Conservation (phyloP, 2,888 invertebrate species). For the Plemyria rubiginata region DNA sequence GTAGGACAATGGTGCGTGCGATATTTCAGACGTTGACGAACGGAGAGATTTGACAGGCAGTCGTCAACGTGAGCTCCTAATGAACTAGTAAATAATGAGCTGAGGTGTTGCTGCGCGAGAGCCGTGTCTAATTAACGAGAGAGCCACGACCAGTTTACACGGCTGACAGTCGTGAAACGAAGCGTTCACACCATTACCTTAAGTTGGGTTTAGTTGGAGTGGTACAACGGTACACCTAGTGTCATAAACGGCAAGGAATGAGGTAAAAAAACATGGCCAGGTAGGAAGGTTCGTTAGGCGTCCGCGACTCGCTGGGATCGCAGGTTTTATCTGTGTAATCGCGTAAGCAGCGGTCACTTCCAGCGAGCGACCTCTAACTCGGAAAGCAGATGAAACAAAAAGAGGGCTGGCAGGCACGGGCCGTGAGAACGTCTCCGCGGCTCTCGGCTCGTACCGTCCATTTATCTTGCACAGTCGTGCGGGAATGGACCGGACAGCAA, state of each 20-base stretch:
- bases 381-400: conserved; percentile 79
- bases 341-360: conserved; percentile 77
- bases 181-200: conserved; percentile 58
- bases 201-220: conserved; percentile 45
- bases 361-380: conserved; percentile 81
- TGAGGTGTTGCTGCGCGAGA: conserved; percentile 75
- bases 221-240: conserved; percentile 58
- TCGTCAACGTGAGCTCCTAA: conserved; percentile 80
- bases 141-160: conserved; percentile 63
- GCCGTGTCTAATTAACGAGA: conserved; percentile 78
- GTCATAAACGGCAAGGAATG: conserved; percentile 51
- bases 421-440: conserved; percentile 82
- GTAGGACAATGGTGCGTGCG: conserved; percentile 76
- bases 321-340: conserved; percentile 73
- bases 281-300: conserved; percentile 68
- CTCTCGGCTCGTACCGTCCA: conserved; percentile 66
- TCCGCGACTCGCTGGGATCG: conserved; percentile 58
- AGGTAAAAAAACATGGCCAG: conserved; percentile 58
- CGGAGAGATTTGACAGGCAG: conserved; percentile 76
- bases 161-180: conserved; percentile 51
- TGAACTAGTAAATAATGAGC: conserved; percentile 84
- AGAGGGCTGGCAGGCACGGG: conserved; percentile 78
- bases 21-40: conserved; percentile 74
- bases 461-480: conserved; percentile 84
- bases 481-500: conserved; percentile 78